These are phyloP conservation scores for Laothoe populi DNA, from an alignment of 2,888 invertebrate genomes.

Conservation along the genomic window DNA sequence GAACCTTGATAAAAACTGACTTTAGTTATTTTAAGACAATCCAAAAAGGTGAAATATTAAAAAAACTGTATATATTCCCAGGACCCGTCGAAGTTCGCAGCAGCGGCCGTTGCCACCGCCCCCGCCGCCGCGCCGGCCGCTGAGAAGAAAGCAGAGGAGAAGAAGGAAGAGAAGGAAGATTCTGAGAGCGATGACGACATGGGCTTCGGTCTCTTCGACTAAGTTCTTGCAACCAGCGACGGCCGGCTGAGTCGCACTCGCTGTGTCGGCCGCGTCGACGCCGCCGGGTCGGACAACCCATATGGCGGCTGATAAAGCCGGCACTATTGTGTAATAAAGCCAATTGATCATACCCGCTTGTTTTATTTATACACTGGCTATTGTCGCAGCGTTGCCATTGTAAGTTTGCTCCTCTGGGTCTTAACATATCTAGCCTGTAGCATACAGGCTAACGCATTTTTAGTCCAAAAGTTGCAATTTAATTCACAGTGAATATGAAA, in stretches of 20 bases:
- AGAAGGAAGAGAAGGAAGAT: conserved; percentile 93
- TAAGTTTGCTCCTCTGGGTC: no score
- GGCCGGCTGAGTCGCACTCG: conserved; percentile 41
- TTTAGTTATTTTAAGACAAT: no score
- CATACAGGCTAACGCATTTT: no score
- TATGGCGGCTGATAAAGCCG: conserved; percentile 67
- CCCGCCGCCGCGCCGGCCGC: conserved; percentile 87
- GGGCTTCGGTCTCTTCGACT: conserved; percentile 98
- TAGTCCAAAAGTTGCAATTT: no score
- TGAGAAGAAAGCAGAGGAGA: conserved; percentile 87
- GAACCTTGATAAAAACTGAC: no score
- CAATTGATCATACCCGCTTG: conserved; percentile 39
- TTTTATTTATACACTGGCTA: conserved; percentile 13
- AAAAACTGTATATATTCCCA: conserved; percentile 58
- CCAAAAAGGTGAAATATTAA: no score
- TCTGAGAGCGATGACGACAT: conserved; percentile 96
- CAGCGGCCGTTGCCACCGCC: conserved; percentile 84
- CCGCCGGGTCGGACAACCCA: conserved; percentile 78
- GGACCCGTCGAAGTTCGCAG: conserved; percentile 98
- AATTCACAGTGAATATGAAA: no score
- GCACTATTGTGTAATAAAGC: conserved; percentile 62
- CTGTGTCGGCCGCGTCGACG: conserved; percentile 48
- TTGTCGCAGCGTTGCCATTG: no score
- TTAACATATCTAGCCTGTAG: no score
- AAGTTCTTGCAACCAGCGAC: conserved; percentile 58